Base-by-base conservation (phyloP, 2,797 vertebrate genomes). In the Amphiprion clarkii region DNA sequence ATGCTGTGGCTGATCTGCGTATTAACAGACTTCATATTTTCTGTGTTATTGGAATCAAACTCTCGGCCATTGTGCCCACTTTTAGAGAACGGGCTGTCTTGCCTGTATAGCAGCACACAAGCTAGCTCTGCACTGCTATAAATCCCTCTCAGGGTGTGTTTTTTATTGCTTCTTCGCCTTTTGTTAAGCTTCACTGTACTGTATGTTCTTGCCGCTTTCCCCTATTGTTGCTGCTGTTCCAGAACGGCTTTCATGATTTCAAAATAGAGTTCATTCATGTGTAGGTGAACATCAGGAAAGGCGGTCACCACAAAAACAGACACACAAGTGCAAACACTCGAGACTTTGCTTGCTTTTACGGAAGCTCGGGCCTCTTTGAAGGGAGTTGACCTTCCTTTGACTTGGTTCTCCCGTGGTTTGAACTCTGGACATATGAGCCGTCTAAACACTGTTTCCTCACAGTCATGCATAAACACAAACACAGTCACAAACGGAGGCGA, bases 251-350 rank as follows among this genome's bases (percentile, higher is more conserved):
- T 79, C 46, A 57, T 66, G 78, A 52, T 67, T 65, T 60, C 8
- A 42, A 64, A 78, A 76, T n/a, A 54, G 65, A 66, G 71, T 74
- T 76, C 51, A 51, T 54, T 71, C 59, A 71, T 68, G 74, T 69
- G 61, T 59, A n/a, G 11, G 63, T 67, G 76, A 79, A 58, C 61
- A 62, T 42, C 49, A 70, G 76, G 82, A 83, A 85, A 82, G 67
- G 82, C 76, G 81, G 71, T 70, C 67, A 66, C 65, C 51, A 31
- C 8, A 17, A 76, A 76, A 75, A 66, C 60, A 63, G 23, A 72
- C 74, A 6, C 59, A 66, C 19, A 39, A 58, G 53, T 31, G 10
- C 56, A 31, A 46, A 67, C 2, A 39, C 53, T 71, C 67, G 29
- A 71, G 61, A 55, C 57, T 63, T 53, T 55, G 48, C 57, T 79